Evolutionary conservation across 2,113 vertebrate species (phyloP).

Genomic region (Lophius piscatorius): DNA sequence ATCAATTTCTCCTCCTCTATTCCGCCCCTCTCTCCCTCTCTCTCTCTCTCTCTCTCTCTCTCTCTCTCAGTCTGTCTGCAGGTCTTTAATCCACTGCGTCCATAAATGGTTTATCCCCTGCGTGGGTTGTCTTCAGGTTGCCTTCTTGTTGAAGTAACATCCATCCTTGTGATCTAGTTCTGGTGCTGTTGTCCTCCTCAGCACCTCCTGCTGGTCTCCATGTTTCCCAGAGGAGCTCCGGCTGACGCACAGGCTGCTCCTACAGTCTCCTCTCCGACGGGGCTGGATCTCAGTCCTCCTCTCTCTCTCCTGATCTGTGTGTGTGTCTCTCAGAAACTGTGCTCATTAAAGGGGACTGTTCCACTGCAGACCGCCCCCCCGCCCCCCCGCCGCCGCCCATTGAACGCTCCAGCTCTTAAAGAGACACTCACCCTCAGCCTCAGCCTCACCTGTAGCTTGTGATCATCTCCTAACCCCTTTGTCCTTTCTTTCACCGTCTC

Average conservation of each 20-base stretch:
- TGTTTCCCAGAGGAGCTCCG: conserved; percentile 64
- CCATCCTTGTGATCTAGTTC: conserved; percentile 65
- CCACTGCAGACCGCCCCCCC: conserved; percentile 63
- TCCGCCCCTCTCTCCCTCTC: no score
- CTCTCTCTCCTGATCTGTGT: conserved; percentile 24
- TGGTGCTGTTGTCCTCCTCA: conserved; percentile 51
- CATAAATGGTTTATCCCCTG: conserved; percentile 77
- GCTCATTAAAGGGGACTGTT: conserved; percentile 76
- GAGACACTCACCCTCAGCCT: conserved; percentile 47
- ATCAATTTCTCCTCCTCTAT: conserved; percentile 57
- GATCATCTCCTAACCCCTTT: conserved; percentile 3
- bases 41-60: conserved; percentile 31
- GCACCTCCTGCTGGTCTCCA: conserved; percentile 66
- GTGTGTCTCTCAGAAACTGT: conserved; percentile 62
- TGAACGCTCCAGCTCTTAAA: conserved; percentile 75
- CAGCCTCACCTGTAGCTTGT: conserved; percentile 57
- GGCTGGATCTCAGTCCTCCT: conserved; percentile 50
- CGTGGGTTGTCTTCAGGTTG: conserved; percentile 61
- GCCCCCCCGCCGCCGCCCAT: conserved; percentile 34
- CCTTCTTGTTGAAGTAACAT: conserved; percentile 60
- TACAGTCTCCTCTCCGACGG: conserved; percentile 56
- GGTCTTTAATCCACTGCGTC: conserved; percentile 78
- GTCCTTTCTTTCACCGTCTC: background rate
- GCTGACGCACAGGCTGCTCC: conserved; percentile 69
- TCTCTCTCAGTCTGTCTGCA: conserved; percentile 51